phyloP scores from a whole-genome alignment of 1,140 invertebrate genomes.

The Pseudomyrmex flavicornis region DNA sequence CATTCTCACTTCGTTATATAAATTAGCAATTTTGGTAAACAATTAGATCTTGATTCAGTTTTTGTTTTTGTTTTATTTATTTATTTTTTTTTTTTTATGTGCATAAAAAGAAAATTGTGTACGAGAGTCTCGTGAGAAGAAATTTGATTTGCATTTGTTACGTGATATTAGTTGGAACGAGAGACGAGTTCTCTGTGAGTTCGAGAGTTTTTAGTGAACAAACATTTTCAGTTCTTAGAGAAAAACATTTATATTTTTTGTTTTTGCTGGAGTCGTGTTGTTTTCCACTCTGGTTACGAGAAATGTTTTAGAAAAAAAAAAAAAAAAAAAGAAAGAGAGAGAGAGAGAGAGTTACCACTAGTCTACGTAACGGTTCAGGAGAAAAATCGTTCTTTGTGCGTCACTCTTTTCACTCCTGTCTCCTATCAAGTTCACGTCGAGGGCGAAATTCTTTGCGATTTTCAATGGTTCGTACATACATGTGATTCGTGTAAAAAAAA shows the following conservation, averaged over 20 bases:
- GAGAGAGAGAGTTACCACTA: slow-evolving; percentile 49
- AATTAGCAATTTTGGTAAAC: slow-evolving; percentile 41
- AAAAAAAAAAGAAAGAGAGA: slow-evolving; percentile 1
- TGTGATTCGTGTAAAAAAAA: neutral
- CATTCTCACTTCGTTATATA: slow-evolving; percentile 41
- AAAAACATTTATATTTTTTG: neutral
- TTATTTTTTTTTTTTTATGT: slow-evolving; percentile 10
- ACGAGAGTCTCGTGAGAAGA: slow-evolving; percentile 14
- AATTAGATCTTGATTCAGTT: slow-evolving; percentile 27
- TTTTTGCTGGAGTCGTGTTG: slow-evolving; percentile 4
- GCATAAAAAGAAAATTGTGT: slow-evolving; percentile 16
- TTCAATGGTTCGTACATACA: neutral
- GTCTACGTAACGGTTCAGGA: slow-evolving; percentile 34
- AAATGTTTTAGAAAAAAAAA: slow-evolving; percentile 8
- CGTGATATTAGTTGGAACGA: neutral
- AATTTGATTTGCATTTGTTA: slow-evolving; percentile 11
- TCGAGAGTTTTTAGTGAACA: slow-evolving; percentile 5
- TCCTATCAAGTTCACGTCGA: slow-evolving; percentile 3
- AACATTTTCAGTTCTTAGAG: slow-evolving; percentile 5
- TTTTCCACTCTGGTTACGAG: slow-evolving; percentile 1
- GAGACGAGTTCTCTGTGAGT: neutral
- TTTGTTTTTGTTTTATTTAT: slow-evolving; percentile 13
- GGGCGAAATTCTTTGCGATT: neutral
- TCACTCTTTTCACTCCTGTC: slow-evolving; percentile 27
- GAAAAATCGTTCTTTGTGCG: slow-evolving; percentile 12